Conservation (phyloP, 2,888 invertebrate genomes). For the Blomia tropicalis region DNA sequence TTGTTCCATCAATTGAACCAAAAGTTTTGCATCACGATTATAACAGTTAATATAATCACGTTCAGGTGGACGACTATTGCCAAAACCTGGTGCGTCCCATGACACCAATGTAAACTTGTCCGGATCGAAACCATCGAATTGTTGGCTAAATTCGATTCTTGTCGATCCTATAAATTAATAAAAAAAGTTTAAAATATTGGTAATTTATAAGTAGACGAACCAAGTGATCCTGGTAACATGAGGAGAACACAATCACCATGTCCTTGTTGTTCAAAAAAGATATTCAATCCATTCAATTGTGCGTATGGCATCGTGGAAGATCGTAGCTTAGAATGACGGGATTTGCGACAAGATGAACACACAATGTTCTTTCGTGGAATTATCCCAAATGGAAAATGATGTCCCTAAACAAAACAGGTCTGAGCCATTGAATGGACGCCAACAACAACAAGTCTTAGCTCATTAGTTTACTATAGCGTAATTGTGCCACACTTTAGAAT, state of each 20-base stretch:
- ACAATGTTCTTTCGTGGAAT: no score
- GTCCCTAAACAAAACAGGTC: no score
- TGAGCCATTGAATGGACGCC: no score
- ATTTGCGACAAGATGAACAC: no score
- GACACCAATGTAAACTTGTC: conserved; percentile 34
- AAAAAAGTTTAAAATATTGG: neutral
- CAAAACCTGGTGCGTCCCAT: conserved; percentile 38
- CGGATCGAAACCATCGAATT: conserved; percentile 41
- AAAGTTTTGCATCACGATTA: conserved; percentile 35
- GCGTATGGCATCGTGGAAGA: conserved; percentile 5
- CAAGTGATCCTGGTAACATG: conserved; percentile 35
- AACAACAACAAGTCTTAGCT: no score
- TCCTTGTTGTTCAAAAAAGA: conserved; percentile 35
- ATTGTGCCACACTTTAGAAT: no score
- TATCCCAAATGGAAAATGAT: no score
- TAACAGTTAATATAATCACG: conserved; percentile 34
- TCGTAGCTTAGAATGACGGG: no score
- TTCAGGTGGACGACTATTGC: conserved; percentile 35
- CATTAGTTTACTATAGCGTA: no score
- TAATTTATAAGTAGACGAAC: conserved; percentile 27
- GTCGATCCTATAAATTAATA: conserved; percentile 44
- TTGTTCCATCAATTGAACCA: conserved; percentile 33
- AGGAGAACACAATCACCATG: conserved; percentile 34
- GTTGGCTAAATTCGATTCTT: conserved; percentile 63
- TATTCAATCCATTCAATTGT: conserved; percentile 31